phyloP scores from a whole-genome alignment of 64 coral and sea anemone species.

The Porites lutea region DNA sequence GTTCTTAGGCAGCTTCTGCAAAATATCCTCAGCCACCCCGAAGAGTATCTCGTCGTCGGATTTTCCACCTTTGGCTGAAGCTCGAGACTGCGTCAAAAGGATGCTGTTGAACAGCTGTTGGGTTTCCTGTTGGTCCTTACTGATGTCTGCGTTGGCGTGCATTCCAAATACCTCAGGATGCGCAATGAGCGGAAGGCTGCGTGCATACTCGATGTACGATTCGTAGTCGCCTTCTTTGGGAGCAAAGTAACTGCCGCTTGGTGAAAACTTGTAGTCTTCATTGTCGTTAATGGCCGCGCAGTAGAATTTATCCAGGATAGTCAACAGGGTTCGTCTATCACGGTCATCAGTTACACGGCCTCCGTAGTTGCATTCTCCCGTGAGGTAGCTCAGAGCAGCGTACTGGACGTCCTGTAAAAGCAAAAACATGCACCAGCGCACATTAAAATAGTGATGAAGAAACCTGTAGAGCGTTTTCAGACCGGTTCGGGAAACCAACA shows the following conservation, averaged over 20 bases:
- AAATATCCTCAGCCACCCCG: conserved; percentile 93
- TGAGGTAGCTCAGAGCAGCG: conserved; percentile 88
- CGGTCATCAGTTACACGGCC: conserved; percentile 98
- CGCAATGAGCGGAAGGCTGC: conserved; percentile 80
- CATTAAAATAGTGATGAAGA: background rate
- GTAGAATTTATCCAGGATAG: conserved; percentile 97
- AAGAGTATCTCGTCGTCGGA: conserved; percentile 95
- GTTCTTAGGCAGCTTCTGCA: conserved; percentile 88
- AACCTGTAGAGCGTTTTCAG: background rate
- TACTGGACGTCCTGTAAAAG: conserved; percentile 89
- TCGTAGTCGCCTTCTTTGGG: conserved; percentile 94
- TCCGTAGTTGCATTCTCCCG: conserved; percentile 98
- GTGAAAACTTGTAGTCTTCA: conserved; percentile 85
- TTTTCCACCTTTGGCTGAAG: conserved; percentile 89
- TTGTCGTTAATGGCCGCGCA: conserved; percentile 53
- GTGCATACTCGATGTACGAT: conserved; percentile 92
- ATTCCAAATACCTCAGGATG: conserved; percentile 98
- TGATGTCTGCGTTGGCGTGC: conserved; percentile 98
- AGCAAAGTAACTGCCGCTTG: conserved; percentile 90
- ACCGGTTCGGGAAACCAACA: too few relatives aligned
- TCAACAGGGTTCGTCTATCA: conserved; percentile 91
- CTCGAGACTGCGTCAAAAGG: conserved; percentile 90
- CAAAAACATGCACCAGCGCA: background rate
- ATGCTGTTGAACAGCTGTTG: conserved; percentile 87
- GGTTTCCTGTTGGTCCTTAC: conserved; percentile 97